Evolutionary conservation across 2,888 invertebrate species (phyloP), one percentile per base, ranked within the genome.

Genomic region (Sarcophaga caerulescens): DNA sequence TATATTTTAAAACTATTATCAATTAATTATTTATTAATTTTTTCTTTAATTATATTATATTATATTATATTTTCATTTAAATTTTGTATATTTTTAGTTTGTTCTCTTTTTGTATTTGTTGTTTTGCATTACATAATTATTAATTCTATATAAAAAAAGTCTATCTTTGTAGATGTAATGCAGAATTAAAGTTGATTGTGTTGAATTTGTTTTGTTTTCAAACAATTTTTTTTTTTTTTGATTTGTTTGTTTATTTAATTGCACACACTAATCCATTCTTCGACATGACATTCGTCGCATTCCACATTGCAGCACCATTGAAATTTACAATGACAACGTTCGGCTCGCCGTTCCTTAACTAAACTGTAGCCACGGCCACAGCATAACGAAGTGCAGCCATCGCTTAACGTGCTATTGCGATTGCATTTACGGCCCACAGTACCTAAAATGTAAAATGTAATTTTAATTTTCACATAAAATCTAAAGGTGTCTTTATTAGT

Each of bases 251-350:
- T 59, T 66, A 10, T 69, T 87, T 94, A 98, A 94, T 98, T 97
- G 95, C 98, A 99, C 89, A 97, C 96, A 88, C 98, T 97, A 87
- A 98, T 95, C 96, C 97, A 97, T 91, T 97, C 97, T 89, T 97
- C 97, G 83, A 96, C 95, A 68, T 95, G 96, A 93, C 98, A 98
- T 90, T 96, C 96, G 90, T 98, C 95, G 92, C 98, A 99, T 92
- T 97, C 96, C 25, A 99, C 98, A 87, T 95, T 94, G 93, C 98
- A 99, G 94, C 98, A 99, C 98, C 98, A 98, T 90, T 97, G 96
- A 93, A 99, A 98, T 89, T 96, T 96, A 93, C 98, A 99, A 92
- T 96, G 95, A 92, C 98, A 98, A 45, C 96, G 94, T 90, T 97
- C 97, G 77, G 95, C 95, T 88, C 96, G 95, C 73, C 95, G 95